Conservation (phyloP, 1,140 invertebrate genomes). For the Forficula auricularia region DNA sequence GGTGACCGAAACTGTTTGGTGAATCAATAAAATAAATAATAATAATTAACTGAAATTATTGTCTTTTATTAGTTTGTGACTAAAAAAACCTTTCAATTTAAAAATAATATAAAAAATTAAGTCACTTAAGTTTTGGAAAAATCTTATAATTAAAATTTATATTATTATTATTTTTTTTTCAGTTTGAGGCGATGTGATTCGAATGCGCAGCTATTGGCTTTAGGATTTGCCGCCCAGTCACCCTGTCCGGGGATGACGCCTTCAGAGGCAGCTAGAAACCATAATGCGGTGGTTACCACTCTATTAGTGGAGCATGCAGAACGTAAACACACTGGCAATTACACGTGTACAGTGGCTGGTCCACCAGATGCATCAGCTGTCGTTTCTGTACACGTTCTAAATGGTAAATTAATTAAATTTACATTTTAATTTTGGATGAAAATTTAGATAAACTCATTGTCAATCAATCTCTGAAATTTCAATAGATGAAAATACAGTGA, state of each 20-base stretch:
- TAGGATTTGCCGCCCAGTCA: constrained; percentile 13
- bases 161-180: background rate
- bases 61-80: too few species aligned
- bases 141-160: too few species aligned
- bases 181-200: constrained; percentile 1
- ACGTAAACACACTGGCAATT: constrained; percentile 37
- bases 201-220: background rate
- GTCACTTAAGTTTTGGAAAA: too few species aligned
- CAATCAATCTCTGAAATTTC: background rate
- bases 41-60: too few species aligned
- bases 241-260: constrained; percentile 34
- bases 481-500: too few species aligned
- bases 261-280: constrained; percentile 24
- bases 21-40: too few species aligned
- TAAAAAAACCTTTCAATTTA: too few species aligned
- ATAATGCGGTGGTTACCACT: constrained; percentile 34
- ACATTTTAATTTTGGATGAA: constrained; percentile 15
- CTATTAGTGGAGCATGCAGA: constrained; percentile 35
- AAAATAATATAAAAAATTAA: too few species aligned
- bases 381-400: constrained; percentile 31
- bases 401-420: constrained; percentile 22
- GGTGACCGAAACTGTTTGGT: too few species aligned
- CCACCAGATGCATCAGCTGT: constrained; percentile 24
- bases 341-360: constrained; percentile 34
- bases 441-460: background rate